Percentiles rank a stretch among this genome's conserved stretches.
These are phyloP conservation scores for Apodemus agrarius DNA, from an alignment of 2,797 vertebrate genomes.

Conservation along the genomic window DNA sequence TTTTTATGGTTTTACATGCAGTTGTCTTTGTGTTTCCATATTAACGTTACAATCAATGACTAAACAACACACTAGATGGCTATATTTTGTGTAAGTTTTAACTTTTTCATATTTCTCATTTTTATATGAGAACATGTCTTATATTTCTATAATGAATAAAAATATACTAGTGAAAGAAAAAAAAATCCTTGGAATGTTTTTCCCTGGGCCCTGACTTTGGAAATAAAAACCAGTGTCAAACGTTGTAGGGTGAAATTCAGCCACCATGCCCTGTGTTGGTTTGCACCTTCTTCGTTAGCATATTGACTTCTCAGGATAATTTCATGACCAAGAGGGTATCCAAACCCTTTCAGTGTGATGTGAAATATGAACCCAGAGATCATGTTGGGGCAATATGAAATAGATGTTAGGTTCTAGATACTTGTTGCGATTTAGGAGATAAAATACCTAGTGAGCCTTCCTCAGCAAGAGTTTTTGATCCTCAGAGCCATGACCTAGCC, in stretches of 20 bases:
- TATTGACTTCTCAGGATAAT: conserved; percentile 40
- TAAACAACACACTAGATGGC: background rate
- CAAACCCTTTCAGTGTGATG: conserved; percentile 38
- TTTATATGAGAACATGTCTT: background rate
- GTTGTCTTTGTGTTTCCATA: background rate
- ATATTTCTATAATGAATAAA: conserved; percentile 29
- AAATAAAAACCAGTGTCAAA: conserved; percentile 59
- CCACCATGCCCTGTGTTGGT: background rate
- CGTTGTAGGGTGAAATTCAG: conserved; percentile 36
- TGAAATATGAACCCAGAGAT: conserved; percentile 40
- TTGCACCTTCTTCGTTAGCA: conserved; percentile 2
- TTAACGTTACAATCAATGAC: background rate
- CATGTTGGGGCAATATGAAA: conserved; percentile 39
- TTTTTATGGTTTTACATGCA: background rate
- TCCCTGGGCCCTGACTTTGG: conserved; percentile 21
- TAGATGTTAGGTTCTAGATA: conserved; percentile 55
- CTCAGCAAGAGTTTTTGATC: conserved; percentile 16
- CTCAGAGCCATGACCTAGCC: background rate
- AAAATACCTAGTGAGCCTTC: conserved; percentile 32
- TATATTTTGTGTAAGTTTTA: background rate
- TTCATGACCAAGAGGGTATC: conserved; percentile 34
- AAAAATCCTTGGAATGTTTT: conserved; percentile 51
- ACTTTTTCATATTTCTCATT: background rate
- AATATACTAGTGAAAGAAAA: background rate
- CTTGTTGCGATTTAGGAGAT: conserved; percentile 38